These are phyloP conservation scores for Bursaphelenchus okinawaensis DNA, from an alignment of 2,888 invertebrate species.

Conservation along the genomic window DNA sequence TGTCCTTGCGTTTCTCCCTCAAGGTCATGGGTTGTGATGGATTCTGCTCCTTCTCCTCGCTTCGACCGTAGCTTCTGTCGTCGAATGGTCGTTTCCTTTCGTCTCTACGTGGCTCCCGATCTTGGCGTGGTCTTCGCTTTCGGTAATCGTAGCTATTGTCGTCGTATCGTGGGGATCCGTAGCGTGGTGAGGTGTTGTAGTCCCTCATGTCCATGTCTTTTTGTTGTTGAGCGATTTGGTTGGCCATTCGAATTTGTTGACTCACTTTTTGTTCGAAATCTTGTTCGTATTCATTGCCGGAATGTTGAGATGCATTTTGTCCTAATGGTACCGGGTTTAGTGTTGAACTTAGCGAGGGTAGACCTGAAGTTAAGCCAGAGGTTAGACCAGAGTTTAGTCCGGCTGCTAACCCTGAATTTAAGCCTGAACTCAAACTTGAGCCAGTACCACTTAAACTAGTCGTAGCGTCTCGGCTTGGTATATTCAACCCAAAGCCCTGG, in stretches of 20 bases:
- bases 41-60: background rate
- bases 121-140: background rate
- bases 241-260: constrained; percentile 19
- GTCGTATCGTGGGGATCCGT: background rate
- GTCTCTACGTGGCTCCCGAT: background rate
- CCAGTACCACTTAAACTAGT: too few species aligned
- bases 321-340: background rate
- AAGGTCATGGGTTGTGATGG: constrained; percentile 19
- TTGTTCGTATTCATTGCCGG: background rate
- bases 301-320: background rate
- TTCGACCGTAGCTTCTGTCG: background rate
- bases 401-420: background rate
- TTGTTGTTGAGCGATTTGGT: constrained; percentile 16
- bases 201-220: background rate
- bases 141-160: background rate
- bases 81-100: constrained; percentile 1
- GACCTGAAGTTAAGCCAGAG: background rate
- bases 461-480: too few species aligned
- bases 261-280: constrained; percentile 10
- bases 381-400: background rate
- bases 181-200: background rate
- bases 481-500: too few species aligned
- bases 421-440: background rate
- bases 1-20: constrained; percentile 30
- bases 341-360: background rate